A percentile compares a stretch with the other conserved stretches of the same genome.
Conservation (phyloP, 2,797 vertebrate genomes). For the Gorsachius magnificus region DNA sequence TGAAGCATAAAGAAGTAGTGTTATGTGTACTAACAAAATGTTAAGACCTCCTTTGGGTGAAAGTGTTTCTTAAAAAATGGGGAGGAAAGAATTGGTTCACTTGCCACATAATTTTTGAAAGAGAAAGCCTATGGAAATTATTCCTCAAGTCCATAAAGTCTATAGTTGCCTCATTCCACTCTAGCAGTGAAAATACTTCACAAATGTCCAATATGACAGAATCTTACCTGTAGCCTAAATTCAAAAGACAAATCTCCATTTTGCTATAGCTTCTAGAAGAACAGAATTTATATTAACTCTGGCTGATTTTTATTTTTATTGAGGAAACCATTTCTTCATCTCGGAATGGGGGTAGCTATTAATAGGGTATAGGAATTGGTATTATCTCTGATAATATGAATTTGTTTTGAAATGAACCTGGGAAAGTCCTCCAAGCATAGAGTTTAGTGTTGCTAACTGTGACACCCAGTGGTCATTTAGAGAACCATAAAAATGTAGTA, state of each 20-base stretch:
- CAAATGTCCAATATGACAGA: not conserved
- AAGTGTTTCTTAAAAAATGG: not conserved
- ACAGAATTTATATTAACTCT: not conserved
- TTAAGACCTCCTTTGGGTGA: not conserved
- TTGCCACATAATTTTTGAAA: not conserved
- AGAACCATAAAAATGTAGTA: not conserved
- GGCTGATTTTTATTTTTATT: not conserved
- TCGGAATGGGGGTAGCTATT: not conserved
- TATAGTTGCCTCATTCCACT: not conserved
- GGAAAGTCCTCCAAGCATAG: not conserved
- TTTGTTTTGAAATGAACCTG: not conserved
- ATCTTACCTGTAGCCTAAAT: not conserved
- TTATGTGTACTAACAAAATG: not conserved
- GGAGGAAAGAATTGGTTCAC: not conserved
- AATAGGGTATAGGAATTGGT: not conserved
- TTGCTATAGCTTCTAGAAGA: not conserved
- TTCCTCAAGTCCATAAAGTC: not conserved
- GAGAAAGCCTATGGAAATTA: not conserved
- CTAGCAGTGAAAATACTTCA: not conserved
- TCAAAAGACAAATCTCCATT: not conserved
- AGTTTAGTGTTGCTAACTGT: slow-evolving; percentile 54
- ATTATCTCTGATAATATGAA: not conserved
- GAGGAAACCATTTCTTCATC: not conserved
- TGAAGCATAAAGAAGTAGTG: not conserved
- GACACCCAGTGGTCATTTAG: slow-evolving; percentile 73